Percentiles rank a stretch among this genome's conserved stretches.
phyloP scores from a whole-genome alignment of 2,797 vertebrate genomes.

The Poecilia wingei region DNA sequence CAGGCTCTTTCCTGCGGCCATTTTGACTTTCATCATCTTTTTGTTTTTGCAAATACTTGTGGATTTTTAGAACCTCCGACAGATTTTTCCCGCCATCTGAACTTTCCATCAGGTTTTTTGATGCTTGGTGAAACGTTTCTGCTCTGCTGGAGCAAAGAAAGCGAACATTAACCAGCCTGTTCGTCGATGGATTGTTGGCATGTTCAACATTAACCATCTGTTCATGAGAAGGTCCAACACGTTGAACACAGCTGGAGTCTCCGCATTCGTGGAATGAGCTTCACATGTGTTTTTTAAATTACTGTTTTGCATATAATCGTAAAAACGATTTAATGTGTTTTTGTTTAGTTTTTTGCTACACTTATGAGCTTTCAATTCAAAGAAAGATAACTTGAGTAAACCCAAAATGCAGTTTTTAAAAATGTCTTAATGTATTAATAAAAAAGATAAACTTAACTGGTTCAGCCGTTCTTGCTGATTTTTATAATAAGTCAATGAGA shows the following conservation, averaged over 20 bases:
- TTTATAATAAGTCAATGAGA: background rate
- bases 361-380: background rate
- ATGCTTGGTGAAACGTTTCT: slow-evolving; percentile 31
- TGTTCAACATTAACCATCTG: slow-evolving; percentile 2
- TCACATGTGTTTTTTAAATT: background rate
- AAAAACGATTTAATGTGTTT: background rate
- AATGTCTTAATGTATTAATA: background rate
- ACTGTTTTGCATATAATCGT: background rate
- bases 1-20: slow-evolving; percentile 49
- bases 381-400: background rate
- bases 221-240: background rate
- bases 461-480: background rate
- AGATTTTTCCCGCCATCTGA: slow-evolving; percentile 43
- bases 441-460: background rate
- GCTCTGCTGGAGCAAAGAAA: slow-evolving; percentile 33
- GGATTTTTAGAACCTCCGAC: slow-evolving; percentile 26
- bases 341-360: background rate
- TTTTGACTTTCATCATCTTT: slow-evolving; percentile 22
- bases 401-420: background rate
- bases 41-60: slow-evolving; percentile 30
- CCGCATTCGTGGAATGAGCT: background rate
- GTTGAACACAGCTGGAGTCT: background rate
- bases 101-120: slow-evolving; percentile 46
- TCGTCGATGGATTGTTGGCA: slow-evolving; percentile 18
- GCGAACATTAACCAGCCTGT: slow-evolving; percentile 40